These are phyloP conservation scores for Trichogramma dendrolimi DNA, from an alignment of 2,888 invertebrate species.

Conservation along the genomic window DNA sequence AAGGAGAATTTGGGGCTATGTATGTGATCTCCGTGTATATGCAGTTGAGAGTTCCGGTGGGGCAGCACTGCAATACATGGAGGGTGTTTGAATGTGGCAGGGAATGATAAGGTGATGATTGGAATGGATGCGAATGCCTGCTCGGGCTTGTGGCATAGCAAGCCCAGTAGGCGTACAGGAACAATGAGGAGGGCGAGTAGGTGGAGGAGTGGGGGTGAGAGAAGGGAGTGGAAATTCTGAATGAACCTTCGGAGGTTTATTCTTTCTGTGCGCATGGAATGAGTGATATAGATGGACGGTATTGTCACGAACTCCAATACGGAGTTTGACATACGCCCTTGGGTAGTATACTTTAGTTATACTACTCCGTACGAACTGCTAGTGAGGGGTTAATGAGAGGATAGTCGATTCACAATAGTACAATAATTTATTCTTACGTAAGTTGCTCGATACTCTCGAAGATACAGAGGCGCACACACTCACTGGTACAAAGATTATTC, in stretches of 20 bases:
- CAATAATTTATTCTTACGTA: too few relatives aligned
- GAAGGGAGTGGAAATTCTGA: constrained; percentile 17
- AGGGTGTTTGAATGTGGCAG: not conserved
- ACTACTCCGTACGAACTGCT: too few relatives aligned
- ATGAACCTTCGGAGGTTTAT: constrained; percentile 13
- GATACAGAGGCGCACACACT: too few relatives aligned
- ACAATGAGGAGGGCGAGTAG: too few relatives aligned
- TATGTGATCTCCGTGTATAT: constrained; percentile 25
- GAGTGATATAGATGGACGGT: constrained; percentile 7
- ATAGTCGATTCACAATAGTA: too few relatives aligned
- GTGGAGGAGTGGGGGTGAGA: too few relatives aligned
- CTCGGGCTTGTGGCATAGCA: constrained; percentile 26
- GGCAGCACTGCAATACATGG: constrained; percentile 14
- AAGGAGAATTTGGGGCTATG: constrained; percentile 14
- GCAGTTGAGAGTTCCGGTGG: constrained; percentile 8
- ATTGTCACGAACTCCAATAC: too few relatives aligned
- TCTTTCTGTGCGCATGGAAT: constrained; percentile 18
- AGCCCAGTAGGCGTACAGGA: not conserved
- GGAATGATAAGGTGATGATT: constrained; percentile 14
- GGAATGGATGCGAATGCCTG: constrained; percentile 31
- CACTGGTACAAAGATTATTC: too few relatives aligned
- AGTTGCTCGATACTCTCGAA: too few relatives aligned
- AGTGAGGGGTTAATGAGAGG: too few relatives aligned
- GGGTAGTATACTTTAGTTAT: too few relatives aligned
- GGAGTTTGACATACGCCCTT: too few relatives aligned